Evolutionary conservation across 2,797 vertebrate species (phyloP).

Genomic region (Acrocephalus scirpaceus): DNA sequence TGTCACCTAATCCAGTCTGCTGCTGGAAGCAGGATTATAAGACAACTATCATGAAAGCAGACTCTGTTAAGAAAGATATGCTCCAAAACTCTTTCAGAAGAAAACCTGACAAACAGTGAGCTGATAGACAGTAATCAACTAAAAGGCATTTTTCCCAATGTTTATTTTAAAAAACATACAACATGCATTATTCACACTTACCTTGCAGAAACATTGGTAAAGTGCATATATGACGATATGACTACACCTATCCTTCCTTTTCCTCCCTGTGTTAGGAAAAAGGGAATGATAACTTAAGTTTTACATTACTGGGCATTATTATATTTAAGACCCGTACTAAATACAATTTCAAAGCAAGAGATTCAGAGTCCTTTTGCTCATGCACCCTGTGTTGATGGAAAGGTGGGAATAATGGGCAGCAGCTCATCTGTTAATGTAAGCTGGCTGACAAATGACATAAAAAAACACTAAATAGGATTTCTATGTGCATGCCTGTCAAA

Average conservation of each 20-base stretch:
- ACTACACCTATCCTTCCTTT: constrained; percentile 94
- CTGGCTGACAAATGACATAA: neutral
- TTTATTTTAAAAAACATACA: neutral
- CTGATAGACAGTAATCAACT: neutral
- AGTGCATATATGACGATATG: constrained; percentile 94
- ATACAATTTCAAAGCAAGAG: neutral
- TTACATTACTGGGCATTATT: neutral
- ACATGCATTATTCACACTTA: constrained; percentile 64
- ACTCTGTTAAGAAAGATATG: neutral
- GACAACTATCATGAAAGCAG: neutral
- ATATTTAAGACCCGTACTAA: neutral
- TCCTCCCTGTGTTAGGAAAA: constrained; percentile 81
- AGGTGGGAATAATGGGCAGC: neutral
- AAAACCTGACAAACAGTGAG: neutral
- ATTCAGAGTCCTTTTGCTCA: neutral
- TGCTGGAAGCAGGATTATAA: neutral
- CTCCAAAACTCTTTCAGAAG: neutral
- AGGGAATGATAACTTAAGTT: neutral
- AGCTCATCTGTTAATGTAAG: neutral
- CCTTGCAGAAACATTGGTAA: constrained; percentile 95
- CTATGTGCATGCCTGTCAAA: neutral
- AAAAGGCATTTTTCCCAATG: neutral
- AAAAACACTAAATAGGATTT: neutral
- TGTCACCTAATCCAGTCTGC: neutral
- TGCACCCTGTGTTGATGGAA: neutral